phyloP scores from a whole-genome alignment of 2,797 vertebrate species.

The Neoniphon sammara region DNA sequence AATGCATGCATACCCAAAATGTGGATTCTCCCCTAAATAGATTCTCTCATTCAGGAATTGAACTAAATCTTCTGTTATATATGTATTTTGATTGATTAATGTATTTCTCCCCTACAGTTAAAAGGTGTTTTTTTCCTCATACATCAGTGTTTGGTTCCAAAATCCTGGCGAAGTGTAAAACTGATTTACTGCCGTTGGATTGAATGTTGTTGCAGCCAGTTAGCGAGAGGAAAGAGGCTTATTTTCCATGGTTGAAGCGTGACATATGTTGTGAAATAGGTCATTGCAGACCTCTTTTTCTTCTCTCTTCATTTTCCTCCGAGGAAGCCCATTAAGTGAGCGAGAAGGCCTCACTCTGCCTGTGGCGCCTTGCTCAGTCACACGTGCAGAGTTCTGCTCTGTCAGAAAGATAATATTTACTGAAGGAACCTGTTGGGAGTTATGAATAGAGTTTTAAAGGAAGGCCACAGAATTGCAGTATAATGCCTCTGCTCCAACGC shows the following conservation, averaged over 20 bases:
- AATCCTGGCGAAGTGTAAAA: conserved; percentile 63
- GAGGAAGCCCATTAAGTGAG: conserved; percentile 62
- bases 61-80: conserved; percentile 45
- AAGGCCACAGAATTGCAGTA: conserved; percentile 31
- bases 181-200: conserved; percentile 67
- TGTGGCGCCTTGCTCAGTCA: conserved; percentile 49
- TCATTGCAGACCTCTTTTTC: conserved; percentile 63
- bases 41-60: conserved; percentile 33
- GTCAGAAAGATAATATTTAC: conserved; percentile 78
- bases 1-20: conserved; percentile 34
- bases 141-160: conserved; percentile 43
- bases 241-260: conserved; percentile 73
- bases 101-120: conserved; percentile 24
- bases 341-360: conserved; percentile 37
- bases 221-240: conserved; percentile 64
- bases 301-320: conserved; percentile 58
- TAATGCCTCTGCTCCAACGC: conserved; percentile 23
- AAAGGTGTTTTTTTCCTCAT: conserved; percentile 27
- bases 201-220: conserved; percentile 73
- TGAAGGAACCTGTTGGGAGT: conserved; percentile 51
- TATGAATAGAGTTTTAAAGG: conserved; percentile 50
- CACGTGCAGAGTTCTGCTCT: conserved; percentile 48
- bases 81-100: conserved; percentile 54
- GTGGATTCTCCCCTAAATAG: conserved; percentile 34
- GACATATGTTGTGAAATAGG: conserved; percentile 75